Evolutionary conservation across 92 coral and sea anemone species (phyloP), one percentile per base, ranked within the genome.

Genomic region (Hydrozoanthus gracilis): DNA sequence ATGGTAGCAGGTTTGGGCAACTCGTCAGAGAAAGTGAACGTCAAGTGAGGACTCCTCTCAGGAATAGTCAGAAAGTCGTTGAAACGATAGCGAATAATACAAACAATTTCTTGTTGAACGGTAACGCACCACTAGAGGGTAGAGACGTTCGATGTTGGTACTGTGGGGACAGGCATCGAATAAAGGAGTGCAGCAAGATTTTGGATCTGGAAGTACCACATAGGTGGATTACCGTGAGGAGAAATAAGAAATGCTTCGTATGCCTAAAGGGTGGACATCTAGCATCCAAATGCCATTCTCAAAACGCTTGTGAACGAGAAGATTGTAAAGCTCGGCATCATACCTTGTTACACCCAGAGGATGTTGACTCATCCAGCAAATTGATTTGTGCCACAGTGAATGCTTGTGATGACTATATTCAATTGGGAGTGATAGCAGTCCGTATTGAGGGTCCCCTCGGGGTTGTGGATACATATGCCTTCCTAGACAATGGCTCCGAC

Each of bases 401-500:
- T n/a, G n/a, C n/a, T n/a, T n/a, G n/a, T n/a, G n/a, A n/a, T n/a
- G n/a, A n/a, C n/a, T n/a, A n/a, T n/a, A n/a, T n/a, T n/a, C n/a
- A n/a, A n/a, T n/a, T n/a, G n/a, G n/a, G n/a, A n/a, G n/a, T n/a
- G n/a, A n/a, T n/a, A n/a, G n/a, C n/a, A n/a, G n/a, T n/a, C n/a
- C n/a, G n/a, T n/a, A n/a, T n/a, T n/a, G n/a, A n/a, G n/a, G n/a
- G n/a, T n/a, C n/a, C n/a, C n/a, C n/a, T n/a, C n/a, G n/a, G 86
- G 46, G 77, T 46, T 11, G 83, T 91, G 35, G 71, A 61, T 45
- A 91, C 93, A 58, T 91, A 91, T 62, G 91, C 91, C 65, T 91
- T 88, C 87, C 86, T 91, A 6, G 93, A 91, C 84, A 86, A 86
- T 50, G 89, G 91, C 17, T 91, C 91, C 48, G 93, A 91, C 62